Evolutionary conservation across 2,888 invertebrate species (phyloP).

Genomic region (Synergus japonicus): DNA sequence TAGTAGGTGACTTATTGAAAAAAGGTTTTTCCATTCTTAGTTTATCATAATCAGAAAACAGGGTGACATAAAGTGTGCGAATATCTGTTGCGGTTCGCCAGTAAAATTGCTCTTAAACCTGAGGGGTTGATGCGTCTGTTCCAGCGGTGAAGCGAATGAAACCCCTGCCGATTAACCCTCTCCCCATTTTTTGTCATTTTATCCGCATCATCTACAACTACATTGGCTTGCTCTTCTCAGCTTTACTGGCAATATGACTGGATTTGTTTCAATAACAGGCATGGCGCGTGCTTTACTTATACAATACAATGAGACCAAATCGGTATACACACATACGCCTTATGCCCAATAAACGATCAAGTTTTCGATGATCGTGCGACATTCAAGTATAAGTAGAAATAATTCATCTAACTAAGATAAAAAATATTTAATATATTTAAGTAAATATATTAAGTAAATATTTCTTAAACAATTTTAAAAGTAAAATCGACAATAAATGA

Average conservation of each 20-base stretch:
- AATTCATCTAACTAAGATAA: too few species aligned
- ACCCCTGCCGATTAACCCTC: slow-evolving; percentile 60
- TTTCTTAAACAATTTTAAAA: too few species aligned
- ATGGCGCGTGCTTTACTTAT: slow-evolving; percentile 49
- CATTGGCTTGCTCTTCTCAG: slow-evolving; percentile 41
- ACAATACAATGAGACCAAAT: slow-evolving; percentile 17
- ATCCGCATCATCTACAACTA: slow-evolving; percentile 44
- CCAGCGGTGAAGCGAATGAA: slow-evolving; percentile 56
- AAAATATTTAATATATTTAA: too few species aligned
- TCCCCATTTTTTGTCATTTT: slow-evolving; percentile 45
- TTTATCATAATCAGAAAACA: slow-evolving; percentile 46
- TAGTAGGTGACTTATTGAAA: not conserved
- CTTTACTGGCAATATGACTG: slow-evolving; percentile 60
- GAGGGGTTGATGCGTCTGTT: slow-evolving; percentile 63
- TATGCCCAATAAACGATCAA: too few species aligned
- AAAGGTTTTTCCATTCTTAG: not conserved
- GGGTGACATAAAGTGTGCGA: slow-evolving; percentile 66
- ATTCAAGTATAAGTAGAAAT: too few species aligned
- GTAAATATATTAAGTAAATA: too few species aligned
- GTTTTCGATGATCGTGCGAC: too few species aligned
- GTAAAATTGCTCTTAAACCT: slow-evolving; percentile 74
- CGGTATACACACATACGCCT: slow-evolving; percentile 46
- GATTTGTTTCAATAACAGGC: slow-evolving; percentile 73
- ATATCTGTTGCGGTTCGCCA: slow-evolving; percentile 61
- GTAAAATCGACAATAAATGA: too few species aligned